These are phyloP conservation scores for Agrenia bidenticulata DNA, from an alignment of 2,888 invertebrate genomes.

Conservation along the genomic window DNA sequence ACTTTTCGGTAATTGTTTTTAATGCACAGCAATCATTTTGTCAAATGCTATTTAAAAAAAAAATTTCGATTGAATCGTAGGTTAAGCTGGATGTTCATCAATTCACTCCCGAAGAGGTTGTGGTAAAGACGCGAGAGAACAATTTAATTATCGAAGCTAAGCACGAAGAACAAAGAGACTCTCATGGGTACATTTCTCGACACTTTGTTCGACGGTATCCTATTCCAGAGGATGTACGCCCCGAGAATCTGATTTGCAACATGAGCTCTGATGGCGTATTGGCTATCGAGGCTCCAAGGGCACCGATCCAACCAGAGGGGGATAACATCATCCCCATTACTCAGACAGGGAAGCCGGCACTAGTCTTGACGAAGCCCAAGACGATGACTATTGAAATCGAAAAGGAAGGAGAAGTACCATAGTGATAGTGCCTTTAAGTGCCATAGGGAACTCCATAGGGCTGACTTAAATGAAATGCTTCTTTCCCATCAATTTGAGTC, in stretches of 20 bases:
- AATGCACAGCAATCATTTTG: not conserved
- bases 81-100: slow-evolving; percentile 54
- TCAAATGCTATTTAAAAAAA: not conserved
- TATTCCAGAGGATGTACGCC: slow-evolving; percentile 55
- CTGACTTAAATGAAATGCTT: too few relatives aligned
- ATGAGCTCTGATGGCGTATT: slow-evolving; percentile 55
- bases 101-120: slow-evolving; percentile 55
- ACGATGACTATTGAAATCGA: slow-evolving; percentile 6
- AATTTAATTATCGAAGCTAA: slow-evolving; percentile 55
- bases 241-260: slow-evolving; percentile 54
- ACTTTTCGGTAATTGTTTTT: slow-evolving; percentile 39
- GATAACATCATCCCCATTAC: slow-evolving; percentile 34
- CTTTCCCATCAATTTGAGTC: too few relatives aligned
- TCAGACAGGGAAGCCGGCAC: slow-evolving; percentile 36
- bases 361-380: slow-evolving; percentile 18
- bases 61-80: slow-evolving; percentile 25
- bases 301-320: not conserved
- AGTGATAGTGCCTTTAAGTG: too few relatives aligned
- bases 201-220: slow-evolving; percentile 55
- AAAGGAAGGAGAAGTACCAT: not conserved
- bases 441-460: too few relatives aligned
- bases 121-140: slow-evolving; percentile 55
- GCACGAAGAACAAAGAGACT: slow-evolving; percentile 54
- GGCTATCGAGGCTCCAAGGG: slow-evolving; percentile 53
- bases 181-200: slow-evolving; percentile 52